A percentile compares a stretch with the other conserved stretches of the same genome.
Evolutionary conservation across 2,113 vertebrate species (phyloP).

Genomic region (Myodes glareolus): DNA sequence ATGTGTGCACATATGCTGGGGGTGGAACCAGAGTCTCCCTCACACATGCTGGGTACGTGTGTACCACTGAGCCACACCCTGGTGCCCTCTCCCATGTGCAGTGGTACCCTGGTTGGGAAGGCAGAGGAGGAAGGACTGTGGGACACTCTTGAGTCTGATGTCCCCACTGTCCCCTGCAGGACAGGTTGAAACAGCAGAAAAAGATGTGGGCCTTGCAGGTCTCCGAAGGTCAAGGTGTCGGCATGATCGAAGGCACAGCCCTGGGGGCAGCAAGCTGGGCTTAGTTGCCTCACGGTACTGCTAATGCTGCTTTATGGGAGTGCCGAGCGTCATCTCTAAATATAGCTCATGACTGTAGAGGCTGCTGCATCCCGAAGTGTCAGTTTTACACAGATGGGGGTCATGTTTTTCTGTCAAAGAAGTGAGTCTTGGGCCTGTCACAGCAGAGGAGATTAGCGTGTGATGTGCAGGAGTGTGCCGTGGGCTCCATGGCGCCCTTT

Average conservation of each 20-base stretch:
- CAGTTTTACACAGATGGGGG: conserved; percentile 2
- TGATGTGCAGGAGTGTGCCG: not conserved
- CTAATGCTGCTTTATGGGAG: not conserved
- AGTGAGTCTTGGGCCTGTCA: not conserved
- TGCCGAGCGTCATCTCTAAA: conserved; percentile 36
- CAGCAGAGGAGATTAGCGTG: not conserved
- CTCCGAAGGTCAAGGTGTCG: too few species aligned
- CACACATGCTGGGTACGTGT: not conserved
- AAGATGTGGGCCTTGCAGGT: not conserved
- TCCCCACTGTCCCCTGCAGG: not conserved
- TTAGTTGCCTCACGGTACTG: not conserved
- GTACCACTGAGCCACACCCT: not conserved
- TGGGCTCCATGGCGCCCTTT: not conserved
- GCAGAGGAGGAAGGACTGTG: not conserved
- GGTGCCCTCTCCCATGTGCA: too few species aligned
- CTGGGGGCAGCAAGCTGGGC: not conserved
- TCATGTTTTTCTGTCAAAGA: not conserved
- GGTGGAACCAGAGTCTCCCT: too few species aligned
- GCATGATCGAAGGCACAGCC: not conserved
- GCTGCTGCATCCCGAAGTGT: conserved; percentile 21
- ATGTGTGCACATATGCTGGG: not conserved
- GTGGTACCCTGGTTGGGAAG: not conserved
- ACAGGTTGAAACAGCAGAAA: not conserved
- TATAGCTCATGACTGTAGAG: not conserved
- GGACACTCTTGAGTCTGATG: not conserved